Base-by-base conservation (phyloP, 2,113 vertebrate genomes). In the Nycticryphes semicollaris region DNA sequence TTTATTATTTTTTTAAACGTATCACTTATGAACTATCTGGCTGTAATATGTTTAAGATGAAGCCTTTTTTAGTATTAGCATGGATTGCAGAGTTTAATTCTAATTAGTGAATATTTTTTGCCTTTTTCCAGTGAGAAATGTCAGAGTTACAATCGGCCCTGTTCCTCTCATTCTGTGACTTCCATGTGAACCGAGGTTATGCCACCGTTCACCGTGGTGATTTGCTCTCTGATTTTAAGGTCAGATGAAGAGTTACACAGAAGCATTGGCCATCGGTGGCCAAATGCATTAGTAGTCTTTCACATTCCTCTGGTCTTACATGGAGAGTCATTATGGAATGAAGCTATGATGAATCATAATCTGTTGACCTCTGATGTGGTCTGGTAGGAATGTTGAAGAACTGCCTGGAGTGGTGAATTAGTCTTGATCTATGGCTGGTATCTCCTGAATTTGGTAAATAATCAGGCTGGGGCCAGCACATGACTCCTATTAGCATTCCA, bases 71-170 rank as follows among this genome's bases (percentile, higher is more conserved):
- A 79, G 5, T 53, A 28, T 75, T 84, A 88, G 31, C 45, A 67
- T 62, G 18, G 30, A 63, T 39, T 84, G 50, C n/a, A 84, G 39
- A 79, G 77, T 96, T 56, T 84, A 73, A 68, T 70, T 96, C 69
- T 87, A 64, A 86, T 91, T 75, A 53, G n/a, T 93, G 45, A 77
- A 82, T 64, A 53, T 51, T 89, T 93, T 82, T 94, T 88, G 67
- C n/a, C 24, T 95, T 81, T 64, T 87, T 73, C 48, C 67, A 66
- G 57, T 88, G 85, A 92, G 68, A 51, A 84, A 84, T 53, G n/a
- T 57, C 69, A 73, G 31, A 79, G 64, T 89, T 82, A 10, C 12
- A 35, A 73, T 50, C 3, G 11, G 7, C 50, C 89, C 72, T 28
- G 14, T 73, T 80, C 53, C 54, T 87, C 21, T 89, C 4, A 0